These are phyloP conservation scores for Drosophila phalerata DNA, from an alignment of 2,888 invertebrate genomes.

Conservation along the genomic window DNA sequence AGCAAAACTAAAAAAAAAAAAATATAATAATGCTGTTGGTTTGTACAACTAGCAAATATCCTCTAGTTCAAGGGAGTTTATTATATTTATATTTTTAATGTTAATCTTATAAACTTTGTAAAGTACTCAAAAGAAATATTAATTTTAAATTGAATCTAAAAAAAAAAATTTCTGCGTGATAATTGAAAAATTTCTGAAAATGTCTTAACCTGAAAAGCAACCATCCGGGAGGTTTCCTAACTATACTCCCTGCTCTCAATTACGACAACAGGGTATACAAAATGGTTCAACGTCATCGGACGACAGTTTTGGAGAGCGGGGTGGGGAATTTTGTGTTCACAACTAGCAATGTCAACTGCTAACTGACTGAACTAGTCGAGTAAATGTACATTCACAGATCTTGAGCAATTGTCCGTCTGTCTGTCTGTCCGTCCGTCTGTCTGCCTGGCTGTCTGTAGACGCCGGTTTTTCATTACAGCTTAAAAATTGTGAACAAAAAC, in stretches of 20 bases:
- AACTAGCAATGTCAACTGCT: conserved; percentile 33
- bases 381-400: conserved; percentile 34
- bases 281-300: not conserved
- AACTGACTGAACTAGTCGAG: conserved; percentile 3
- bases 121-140: no score
- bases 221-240: no score
- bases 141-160: no score
- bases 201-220: no score
- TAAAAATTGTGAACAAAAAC: conserved; percentile 16
- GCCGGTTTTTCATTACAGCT: conserved; percentile 45
- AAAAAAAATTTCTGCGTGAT: no score
- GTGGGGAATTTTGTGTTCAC: not conserved
- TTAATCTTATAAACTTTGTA: no score
- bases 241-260: not conserved
- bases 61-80: not conserved
- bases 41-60: conserved; percentile 11
- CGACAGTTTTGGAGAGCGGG: not conserved
- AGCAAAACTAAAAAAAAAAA: conserved; percentile 16
- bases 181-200: no score
- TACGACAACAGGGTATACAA: not conserved
- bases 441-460: conserved; percentile 9
- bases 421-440: not conserved
- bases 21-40: not conserved
- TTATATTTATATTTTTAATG: not conserved
- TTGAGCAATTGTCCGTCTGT: conserved; percentile 10